These are phyloP conservation scores for Agonopterix heracliana DNA, from an alignment of 2,888 invertebrate genomes.

Conservation along the genomic window DNA sequence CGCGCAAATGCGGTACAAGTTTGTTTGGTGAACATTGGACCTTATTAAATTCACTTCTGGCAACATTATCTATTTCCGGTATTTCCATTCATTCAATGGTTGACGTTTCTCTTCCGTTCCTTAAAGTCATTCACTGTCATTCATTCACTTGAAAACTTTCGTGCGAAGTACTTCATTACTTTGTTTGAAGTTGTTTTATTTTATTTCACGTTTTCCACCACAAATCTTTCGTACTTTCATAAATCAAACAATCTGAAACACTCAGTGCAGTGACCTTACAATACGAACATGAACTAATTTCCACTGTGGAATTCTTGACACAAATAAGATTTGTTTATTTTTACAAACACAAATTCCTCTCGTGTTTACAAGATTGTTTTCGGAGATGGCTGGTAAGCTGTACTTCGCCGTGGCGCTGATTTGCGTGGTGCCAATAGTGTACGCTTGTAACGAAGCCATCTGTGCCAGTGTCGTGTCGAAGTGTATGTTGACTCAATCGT, in stretches of 20 bases:
- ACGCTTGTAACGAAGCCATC: conserved; percentile 92
- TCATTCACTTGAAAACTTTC: conserved; percentile 8
- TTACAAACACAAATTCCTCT: conserved; percentile 24
- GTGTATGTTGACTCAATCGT: conserved; percentile 96
- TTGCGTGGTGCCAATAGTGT: conserved; percentile 54
- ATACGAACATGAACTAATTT: no score
- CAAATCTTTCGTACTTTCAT: neutral
- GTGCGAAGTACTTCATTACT: neutral
- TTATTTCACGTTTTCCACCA: neutral
- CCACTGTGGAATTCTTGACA: no score
- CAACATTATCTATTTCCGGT: conserved; percentile 4
- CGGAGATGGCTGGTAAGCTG: conserved; percentile 53
- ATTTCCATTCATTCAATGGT: conserved; percentile 4
- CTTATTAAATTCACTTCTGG: neutral
- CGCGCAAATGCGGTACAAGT: no score
- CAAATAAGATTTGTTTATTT: conserved; percentile 2
- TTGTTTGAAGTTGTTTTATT: neutral
- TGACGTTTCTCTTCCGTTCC: neutral
- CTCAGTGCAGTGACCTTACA: no score
- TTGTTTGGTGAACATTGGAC: no score
- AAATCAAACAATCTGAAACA: no score
- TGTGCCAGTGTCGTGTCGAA: conserved; percentile 98
- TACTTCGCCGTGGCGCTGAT: conserved; percentile 47
- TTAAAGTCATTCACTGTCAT: neutral
- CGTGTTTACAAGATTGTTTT: conserved; percentile 29